A percentile compares a stretch with the other conserved stretches of the same genome.
Evolutionary conservation across 2,888 invertebrate genomes (phyloP).

Genomic region (Acanthosoma haemorrhoidale): DNA sequence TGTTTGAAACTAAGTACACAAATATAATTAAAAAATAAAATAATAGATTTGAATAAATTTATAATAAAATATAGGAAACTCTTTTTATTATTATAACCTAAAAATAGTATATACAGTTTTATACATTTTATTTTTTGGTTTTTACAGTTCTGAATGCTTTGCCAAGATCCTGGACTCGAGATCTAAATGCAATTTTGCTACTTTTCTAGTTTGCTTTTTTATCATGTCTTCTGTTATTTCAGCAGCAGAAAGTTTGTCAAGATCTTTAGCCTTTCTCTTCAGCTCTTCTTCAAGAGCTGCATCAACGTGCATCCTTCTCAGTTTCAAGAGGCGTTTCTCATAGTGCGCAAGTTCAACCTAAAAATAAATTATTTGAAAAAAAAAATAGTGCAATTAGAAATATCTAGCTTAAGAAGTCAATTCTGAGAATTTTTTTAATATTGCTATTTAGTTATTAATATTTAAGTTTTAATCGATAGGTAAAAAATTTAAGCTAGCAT

Average conservation of each 20-base stretch:
- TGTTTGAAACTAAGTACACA: no score
- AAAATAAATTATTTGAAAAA: conserved; percentile 35
- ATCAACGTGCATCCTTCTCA: conserved; percentile 76
- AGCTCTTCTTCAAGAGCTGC: conserved; percentile 66
- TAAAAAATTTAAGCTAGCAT: neutral
- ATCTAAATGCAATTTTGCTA: conserved; percentile 76
- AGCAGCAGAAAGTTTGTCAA: conserved; percentile 59
- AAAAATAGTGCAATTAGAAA: no score
- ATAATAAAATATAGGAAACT: neutral
- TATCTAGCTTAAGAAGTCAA: no score
- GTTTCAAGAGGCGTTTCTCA: conserved; percentile 75
- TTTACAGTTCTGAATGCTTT: conserved; percentile 63
- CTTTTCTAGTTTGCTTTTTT: conserved; percentile 76
- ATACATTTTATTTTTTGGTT: neutral
- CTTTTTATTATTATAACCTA: neutral
- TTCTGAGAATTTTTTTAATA: neutral
- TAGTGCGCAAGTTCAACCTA: conserved; percentile 80
- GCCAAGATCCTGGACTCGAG: conserved; percentile 70
- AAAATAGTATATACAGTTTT: neutral
- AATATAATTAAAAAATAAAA: neutral
- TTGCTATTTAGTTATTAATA: neutral
- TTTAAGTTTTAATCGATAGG: neutral
- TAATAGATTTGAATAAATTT: neutral
- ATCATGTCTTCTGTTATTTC: conserved; percentile 67
- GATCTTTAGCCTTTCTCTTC: conserved; percentile 57